A percentile compares a stretch with the other conserved stretches of the same genome.
Conservation (phyloP, 2,888 invertebrate genomes). For the Portevinia maculata region DNA sequence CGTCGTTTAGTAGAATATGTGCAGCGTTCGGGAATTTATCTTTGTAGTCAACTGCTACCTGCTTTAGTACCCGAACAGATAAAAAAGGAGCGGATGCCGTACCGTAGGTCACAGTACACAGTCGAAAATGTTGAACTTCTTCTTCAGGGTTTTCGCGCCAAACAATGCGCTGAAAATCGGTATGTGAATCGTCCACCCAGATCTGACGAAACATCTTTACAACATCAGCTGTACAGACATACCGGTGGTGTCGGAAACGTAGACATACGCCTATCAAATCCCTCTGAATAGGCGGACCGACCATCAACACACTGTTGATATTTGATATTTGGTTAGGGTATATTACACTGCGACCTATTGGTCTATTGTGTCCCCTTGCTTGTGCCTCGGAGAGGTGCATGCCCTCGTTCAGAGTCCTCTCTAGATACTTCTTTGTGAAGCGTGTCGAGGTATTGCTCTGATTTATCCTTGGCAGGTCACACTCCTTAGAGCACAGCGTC, state of each 20-base stretch:
- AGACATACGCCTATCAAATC: too few species aligned
- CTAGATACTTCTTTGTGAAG: too few species aligned
- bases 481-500: too few species aligned
- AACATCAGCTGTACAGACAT: conserved; percentile 12
- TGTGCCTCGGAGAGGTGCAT: too few species aligned
- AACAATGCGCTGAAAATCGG: conserved; percentile 12
- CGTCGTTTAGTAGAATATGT: neutral
- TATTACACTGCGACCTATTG: too few species aligned
- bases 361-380: too few species aligned
- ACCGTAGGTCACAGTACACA: conserved; percentile 23
- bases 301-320: neutral
- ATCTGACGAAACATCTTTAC: conserved; percentile 7
- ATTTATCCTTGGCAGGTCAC: too few species aligned
- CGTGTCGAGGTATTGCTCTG: too few species aligned
- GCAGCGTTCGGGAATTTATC: conserved; percentile 8
- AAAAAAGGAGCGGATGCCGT: conserved; percentile 19
- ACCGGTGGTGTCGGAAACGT: too few species aligned
- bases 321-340: too few species aligned
- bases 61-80: conserved; percentile 2
- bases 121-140: neutral
- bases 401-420: too few species aligned
- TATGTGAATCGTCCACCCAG: neutral
- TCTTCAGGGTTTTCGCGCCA: too few species aligned
- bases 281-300: conserved; percentile 8
- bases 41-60: conserved; percentile 6